Evolutionary conservation across 2,888 invertebrate genomes (phyloP).

Genomic region (Xylocampa areola): DNA sequence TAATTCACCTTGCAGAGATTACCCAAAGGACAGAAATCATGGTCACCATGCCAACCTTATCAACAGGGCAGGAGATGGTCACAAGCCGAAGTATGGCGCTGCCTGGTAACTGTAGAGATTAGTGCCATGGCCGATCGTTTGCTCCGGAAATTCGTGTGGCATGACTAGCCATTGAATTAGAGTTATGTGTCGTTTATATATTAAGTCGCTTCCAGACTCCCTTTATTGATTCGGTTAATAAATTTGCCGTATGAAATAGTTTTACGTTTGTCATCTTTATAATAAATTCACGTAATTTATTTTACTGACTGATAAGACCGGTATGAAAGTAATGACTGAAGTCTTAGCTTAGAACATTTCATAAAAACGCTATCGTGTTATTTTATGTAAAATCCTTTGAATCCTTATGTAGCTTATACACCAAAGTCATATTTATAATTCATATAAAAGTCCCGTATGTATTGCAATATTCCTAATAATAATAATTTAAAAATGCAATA

Average conservation of each 20-base stretch:
- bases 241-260: slow-evolving; percentile 5
- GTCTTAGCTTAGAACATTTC: slow-evolving; percentile 13
- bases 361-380: slow-evolving; percentile 4
- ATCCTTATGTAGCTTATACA: slow-evolving; percentile 6
- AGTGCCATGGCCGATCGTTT: slow-evolving; percentile 70
- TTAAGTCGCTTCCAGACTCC: slow-evolving; percentile 2
- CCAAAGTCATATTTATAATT: slow-evolving; percentile 25
- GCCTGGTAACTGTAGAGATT: slow-evolving; percentile 80
- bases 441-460: slow-evolving; percentile 6
- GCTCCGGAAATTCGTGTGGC: slow-evolving; percentile 70
- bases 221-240: slow-evolving; percentile 24
- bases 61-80: slow-evolving; percentile 57
- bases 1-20: slow-evolving; percentile 87
- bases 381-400: background rate
- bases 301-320: slow-evolving; percentile 9
- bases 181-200: too few relatives aligned
- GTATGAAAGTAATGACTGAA: slow-evolving; percentile 16
- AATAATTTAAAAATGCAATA: slow-evolving; percentile 14
- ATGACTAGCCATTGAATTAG: slow-evolving; percentile 77
- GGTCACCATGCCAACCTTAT: slow-evolving; percentile 79
- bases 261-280: slow-evolving; percentile 7
- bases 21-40: slow-evolving; percentile 74
- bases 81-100: slow-evolving; percentile 78
- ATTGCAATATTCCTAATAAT: slow-evolving; percentile 4
- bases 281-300: slow-evolving; percentile 22